Evolutionary conservation across 2,888 invertebrate genomes (phyloP).

Genomic region (Matsumyia berberina): DNA sequence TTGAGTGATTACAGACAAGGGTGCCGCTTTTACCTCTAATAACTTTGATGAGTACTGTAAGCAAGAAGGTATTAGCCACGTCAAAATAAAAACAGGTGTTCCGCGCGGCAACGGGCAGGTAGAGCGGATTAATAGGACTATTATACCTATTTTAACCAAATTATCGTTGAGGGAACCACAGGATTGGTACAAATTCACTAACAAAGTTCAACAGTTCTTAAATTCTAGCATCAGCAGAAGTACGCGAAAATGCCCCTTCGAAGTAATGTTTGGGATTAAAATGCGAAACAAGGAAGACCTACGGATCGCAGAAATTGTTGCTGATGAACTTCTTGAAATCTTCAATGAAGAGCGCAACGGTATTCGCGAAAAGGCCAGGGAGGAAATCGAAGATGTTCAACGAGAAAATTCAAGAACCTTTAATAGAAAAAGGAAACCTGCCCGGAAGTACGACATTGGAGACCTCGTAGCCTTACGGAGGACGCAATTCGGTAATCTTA

Average conservation of each 20-base stretch:
- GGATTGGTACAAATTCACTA: slow-evolving; percentile 78
- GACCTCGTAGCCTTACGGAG: slow-evolving; percentile 56
- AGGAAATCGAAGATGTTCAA: slow-evolving; percentile 23
- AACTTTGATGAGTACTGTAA: too few relatives aligned
- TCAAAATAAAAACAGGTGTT: too few relatives aligned
- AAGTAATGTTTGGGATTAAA: slow-evolving; percentile 28
- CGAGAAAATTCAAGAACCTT: slow-evolving; percentile 24
- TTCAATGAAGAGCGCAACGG: slow-evolving; percentile 18
- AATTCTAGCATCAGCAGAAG: slow-evolving; percentile 78
- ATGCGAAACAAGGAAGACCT: slow-evolving; percentile 29
- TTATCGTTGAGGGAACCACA: slow-evolving; percentile 78
- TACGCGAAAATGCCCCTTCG: slow-evolving; percentile 37
- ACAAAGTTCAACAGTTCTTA: slow-evolving; percentile 64
- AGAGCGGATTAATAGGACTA: slow-evolving; percentile 79
- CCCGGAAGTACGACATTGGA: slow-evolving; percentile 4
- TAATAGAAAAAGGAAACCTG: slow-evolving; percentile 19
- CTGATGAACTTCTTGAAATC: not conserved
- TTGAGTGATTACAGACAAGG: too few relatives aligned
- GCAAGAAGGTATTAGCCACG: too few relatives aligned
- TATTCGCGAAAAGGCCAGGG: slow-evolving; percentile 4
- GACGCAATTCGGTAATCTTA: slow-evolving; percentile 39
- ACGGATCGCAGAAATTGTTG: not conserved
- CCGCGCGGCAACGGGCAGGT: slow-evolving; percentile 80
- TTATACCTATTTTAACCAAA: slow-evolving; percentile 80
- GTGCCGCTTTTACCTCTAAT: too few relatives aligned